These are phyloP conservation scores for Papilio elwesi DNA, from an alignment of 2,888 invertebrate species.

Conservation along the genomic window DNA sequence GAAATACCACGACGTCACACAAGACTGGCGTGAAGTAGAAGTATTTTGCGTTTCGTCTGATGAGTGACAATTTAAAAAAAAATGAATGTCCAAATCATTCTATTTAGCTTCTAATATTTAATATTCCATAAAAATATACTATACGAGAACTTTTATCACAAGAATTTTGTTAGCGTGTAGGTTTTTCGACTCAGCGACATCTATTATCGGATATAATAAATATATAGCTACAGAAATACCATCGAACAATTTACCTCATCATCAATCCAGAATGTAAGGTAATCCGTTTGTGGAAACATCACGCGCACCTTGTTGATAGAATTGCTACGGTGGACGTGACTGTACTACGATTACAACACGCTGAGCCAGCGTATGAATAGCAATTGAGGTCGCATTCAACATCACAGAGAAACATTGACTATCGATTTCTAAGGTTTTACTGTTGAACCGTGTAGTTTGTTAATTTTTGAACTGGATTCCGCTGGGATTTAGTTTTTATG, in stretches of 20 bases:
- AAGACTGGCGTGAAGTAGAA: no score
- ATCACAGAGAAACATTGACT: background rate
- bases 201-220: background rate
- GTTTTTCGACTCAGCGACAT: background rate
- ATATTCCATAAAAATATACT: no score
- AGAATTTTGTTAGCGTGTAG: background rate
- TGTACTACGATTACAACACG: background rate
- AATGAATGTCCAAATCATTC: no score
- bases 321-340: slow-evolving; percentile 8
- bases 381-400: slow-evolving; percentile 13
- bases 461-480: background rate
- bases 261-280: background rate
- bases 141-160: background rate
- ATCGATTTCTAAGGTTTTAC: slow-evolving; percentile 7
- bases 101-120: no score
- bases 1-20: no score
- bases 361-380: background rate
- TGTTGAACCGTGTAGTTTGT: background rate
- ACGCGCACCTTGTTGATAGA: slow-evolving; percentile 19
- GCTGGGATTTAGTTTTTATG: background rate
- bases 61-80: no score
- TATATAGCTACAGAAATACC: background rate
- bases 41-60: no score
- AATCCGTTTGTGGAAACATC: slow-evolving; percentile 17
- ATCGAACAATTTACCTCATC: background rate